Conservation (phyloP, 2,888 invertebrate species). For the Xestia rhomboidea region DNA sequence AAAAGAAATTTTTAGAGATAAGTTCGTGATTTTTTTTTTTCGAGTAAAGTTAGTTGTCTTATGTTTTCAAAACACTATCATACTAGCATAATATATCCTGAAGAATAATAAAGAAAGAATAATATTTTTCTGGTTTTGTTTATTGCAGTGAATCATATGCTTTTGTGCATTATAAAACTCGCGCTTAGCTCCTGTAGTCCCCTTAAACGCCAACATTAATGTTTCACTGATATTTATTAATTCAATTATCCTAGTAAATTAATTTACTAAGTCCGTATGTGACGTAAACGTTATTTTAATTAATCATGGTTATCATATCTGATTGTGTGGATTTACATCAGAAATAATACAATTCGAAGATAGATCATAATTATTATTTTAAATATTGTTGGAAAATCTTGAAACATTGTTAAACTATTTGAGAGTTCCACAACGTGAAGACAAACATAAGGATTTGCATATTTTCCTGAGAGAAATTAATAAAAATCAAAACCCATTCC, state of each 20-base stretch:
- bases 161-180: too few relatives aligned
- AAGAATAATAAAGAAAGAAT: too few relatives aligned
- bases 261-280: constrained; percentile 31
- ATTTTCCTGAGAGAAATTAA: not conserved
- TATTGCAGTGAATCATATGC: too few relatives aligned
- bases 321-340: not conserved
- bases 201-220: constrained; percentile 15
- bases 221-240: constrained; percentile 34
- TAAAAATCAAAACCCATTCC: constrained; percentile 47
- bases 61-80: too few relatives aligned
- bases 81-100: too few relatives aligned
- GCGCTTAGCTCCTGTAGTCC: too few relatives aligned
- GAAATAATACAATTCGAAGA: not conserved
- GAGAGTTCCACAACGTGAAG: not conserved
- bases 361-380: not conserved
- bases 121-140: too few relatives aligned
- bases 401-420: not conserved
- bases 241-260: constrained; percentile 41
- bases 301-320: constrained; percentile 23
- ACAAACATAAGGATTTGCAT: not conserved
- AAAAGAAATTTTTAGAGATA: too few relatives aligned
- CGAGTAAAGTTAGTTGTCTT: too few relatives aligned
- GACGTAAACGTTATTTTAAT: constrained; percentile 34
- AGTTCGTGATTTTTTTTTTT: too few relatives aligned
- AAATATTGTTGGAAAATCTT: not conserved